These are phyloP conservation scores for Sinocyclocheilus anophthalmus DNA, from an alignment of 2,113 vertebrate species.

Conservation along the genomic window DNA sequence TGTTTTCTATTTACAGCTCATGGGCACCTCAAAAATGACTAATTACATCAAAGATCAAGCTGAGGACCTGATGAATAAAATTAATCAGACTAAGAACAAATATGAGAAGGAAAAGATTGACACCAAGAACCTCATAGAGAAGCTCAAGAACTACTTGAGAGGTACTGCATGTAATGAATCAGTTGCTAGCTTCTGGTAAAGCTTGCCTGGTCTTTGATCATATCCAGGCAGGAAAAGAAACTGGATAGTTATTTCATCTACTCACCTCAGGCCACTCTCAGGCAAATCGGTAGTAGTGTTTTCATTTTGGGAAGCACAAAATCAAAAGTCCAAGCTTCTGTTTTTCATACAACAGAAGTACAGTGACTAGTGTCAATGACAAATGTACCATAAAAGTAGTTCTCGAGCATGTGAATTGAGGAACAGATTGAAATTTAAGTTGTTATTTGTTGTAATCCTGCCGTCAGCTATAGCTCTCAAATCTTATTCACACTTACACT, in stretches of 20 bases:
- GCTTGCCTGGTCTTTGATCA: neutral
- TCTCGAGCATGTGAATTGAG: neutral
- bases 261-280: neutral
- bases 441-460: neutral
- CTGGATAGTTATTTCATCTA: neutral
- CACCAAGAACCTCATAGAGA: slow-evolving; percentile 75
- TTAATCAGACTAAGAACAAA: slow-evolving; percentile 67
- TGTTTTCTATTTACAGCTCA: slow-evolving; percentile 72
- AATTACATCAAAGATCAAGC: slow-evolving; percentile 75
- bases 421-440: neutral
- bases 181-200: neutral
- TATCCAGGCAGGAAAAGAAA: slow-evolving; percentile 7
- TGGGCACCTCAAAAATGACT: slow-evolving; percentile 69
- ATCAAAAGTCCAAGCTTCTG: neutral
- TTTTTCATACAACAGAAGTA: neutral
- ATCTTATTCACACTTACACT: neutral
- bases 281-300: neutral
- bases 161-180: slow-evolving; percentile 68
- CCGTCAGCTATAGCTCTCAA: neutral
- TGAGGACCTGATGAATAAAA: slow-evolving; percentile 68
- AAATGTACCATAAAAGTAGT: neutral
- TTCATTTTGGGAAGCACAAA: slow-evolving; percentile 1
- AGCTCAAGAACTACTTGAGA: slow-evolving; percentile 79
- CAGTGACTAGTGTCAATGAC: neutral
- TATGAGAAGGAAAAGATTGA: slow-evolving; percentile 71